Percentiles rank a stretch among this genome's conserved stretches.
Conservation (phyloP, 1,140 invertebrate genomes). For the Teleopsis dalmanni region DNA sequence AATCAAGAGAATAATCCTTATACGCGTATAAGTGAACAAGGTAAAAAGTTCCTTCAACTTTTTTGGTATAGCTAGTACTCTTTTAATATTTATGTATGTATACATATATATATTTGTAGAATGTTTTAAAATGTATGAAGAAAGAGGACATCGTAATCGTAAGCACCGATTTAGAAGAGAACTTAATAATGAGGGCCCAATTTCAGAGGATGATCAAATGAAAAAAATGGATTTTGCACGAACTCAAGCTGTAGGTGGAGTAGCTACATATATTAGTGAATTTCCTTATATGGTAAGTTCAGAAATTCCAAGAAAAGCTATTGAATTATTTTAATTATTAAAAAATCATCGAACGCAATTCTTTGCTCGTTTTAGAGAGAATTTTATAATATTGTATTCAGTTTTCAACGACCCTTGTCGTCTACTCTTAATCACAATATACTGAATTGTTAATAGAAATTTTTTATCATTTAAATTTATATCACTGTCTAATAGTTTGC, state of each 20-base stretch:
- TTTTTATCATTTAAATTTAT: no score
- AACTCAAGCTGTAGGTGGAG: constrained; percentile 16
- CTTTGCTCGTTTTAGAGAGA: no score
- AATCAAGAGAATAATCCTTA: background rate
- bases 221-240: constrained; percentile 2
- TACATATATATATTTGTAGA: background rate
- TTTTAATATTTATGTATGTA: background rate
- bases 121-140: background rate
- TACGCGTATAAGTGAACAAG: no score
- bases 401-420: no score
- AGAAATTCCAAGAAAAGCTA: background rate
- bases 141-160: background rate
- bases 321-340: no score
- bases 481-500: no score
- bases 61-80: no score
- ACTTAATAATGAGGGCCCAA: constrained; percentile 1
- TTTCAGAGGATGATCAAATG: constrained; percentile 2
- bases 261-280: constrained; percentile 13
- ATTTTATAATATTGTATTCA: no score
- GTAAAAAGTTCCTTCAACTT: no score
- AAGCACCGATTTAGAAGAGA: background rate
- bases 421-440: no score
- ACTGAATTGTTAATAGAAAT: no score
- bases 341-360: no score
- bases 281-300: constrained; percentile 25